phyloP scores from a whole-genome alignment of 2,888 invertebrate species.

The Caenorhabditis virilis region DNA sequence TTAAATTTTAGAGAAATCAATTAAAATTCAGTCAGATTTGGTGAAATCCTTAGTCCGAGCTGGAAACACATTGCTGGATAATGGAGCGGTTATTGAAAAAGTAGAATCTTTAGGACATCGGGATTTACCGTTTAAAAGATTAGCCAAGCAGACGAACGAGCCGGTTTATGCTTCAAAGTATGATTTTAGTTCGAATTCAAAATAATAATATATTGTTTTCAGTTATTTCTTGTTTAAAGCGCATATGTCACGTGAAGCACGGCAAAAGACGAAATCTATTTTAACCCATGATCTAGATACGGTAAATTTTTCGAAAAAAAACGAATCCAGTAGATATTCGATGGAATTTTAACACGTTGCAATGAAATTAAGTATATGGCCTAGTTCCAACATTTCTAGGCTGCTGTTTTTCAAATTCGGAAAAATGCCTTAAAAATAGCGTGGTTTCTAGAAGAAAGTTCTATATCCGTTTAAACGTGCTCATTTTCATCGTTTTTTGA shows the following conservation, averaged over 20 bases:
- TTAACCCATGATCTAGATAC: constrained; percentile 61
- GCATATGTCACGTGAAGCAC: constrained; percentile 55
- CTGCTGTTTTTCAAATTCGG: too few relatives aligned
- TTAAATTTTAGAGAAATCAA: too few relatives aligned
- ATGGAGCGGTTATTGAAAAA: constrained; percentile 65
- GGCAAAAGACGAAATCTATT: constrained; percentile 49
- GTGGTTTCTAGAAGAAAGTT: too few relatives aligned
- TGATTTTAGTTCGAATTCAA: constrained; percentile 12
- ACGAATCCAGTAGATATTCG: too few relatives aligned
- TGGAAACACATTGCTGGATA: constrained; percentile 58
- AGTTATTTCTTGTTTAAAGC: constrained; percentile 58
- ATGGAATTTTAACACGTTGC: too few relatives aligned
- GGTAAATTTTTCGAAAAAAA: constrained; percentile 26
- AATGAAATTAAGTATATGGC: too few relatives aligned
- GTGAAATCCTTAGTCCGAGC: constrained; percentile 58
- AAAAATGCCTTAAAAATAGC: too few relatives aligned
- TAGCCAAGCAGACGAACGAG: constrained; percentile 60
- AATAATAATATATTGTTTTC: constrained; percentile 10
- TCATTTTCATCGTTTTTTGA: too few relatives aligned
- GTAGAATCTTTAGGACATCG: constrained; percentile 62
- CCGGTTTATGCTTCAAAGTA: constrained; percentile 62
- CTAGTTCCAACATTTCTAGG: too few relatives aligned
- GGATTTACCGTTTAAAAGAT: constrained; percentile 59
- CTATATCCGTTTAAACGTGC: too few relatives aligned
- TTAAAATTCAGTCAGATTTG: constrained; percentile 54